Conservation (phyloP, 1,140 invertebrate species). For the Papilio machaon region DNA sequence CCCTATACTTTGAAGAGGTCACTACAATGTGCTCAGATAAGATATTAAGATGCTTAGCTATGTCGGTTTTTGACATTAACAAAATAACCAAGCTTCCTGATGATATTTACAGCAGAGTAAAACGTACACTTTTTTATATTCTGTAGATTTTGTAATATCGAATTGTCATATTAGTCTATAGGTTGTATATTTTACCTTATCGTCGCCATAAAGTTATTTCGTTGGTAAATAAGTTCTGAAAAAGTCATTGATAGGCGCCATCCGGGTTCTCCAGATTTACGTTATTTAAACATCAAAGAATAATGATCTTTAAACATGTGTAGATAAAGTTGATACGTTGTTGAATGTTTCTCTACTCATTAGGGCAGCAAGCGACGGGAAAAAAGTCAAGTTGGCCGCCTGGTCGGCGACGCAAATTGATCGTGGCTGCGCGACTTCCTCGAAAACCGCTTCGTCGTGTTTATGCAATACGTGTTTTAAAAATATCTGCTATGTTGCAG, state of each 20-base stretch:
- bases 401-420: constrained; percentile 27
- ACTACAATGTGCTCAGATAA: neutral
- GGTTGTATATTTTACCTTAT: neutral
- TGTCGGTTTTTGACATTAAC: too few relatives aligned
- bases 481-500: constrained; percentile 18
- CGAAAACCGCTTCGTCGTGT: constrained; percentile 18
- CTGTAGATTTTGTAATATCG: neutral
- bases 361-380: constrained; percentile 20
- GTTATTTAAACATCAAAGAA: neutral
- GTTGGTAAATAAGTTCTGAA: constrained; percentile 23
- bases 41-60: too few relatives aligned
- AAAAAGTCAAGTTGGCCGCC: constrained; percentile 18
- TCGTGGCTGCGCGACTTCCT: constrained; percentile 15
- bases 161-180: neutral
- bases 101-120: too few relatives aligned
- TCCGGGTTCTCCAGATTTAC: constrained; percentile 25
- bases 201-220: constrained; percentile 2
- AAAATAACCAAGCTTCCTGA: too few relatives aligned
- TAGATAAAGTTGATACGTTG: neutral
- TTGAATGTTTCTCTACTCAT: constrained; percentile 1
- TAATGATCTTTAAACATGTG: neutral
- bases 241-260: constrained; percentile 27
- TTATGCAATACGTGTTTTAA: constrained; percentile 23
- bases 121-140: too few relatives aligned
- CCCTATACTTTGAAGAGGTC: neutral